Percentiles rank a stretch among this genome's conserved stretches.
Conservation (phyloP, 2,113 vertebrate genomes). For the Condylura cristata region DNA sequence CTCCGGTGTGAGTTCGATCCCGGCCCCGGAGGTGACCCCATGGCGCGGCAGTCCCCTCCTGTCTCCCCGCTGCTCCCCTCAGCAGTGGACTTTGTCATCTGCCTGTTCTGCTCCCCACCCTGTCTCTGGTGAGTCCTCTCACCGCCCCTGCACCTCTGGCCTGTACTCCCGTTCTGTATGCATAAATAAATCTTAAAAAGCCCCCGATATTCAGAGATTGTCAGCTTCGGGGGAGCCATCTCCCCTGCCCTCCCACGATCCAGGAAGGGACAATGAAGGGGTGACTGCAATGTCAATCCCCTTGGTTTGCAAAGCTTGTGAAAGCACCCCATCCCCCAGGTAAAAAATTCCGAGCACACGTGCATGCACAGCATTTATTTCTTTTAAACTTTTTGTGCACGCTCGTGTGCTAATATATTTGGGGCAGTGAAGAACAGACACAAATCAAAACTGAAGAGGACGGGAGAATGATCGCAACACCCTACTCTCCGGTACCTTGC, state of each 20-base stretch:
- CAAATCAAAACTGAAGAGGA: background rate
- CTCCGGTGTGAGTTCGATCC: too few species aligned
- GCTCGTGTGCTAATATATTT: background rate
- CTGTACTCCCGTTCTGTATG: too few species aligned
- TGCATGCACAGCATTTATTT: background rate
- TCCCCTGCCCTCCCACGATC: fast-evolving
- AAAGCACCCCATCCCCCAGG: too few species aligned
- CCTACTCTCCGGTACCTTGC: background rate
- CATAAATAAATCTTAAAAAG: too few species aligned
- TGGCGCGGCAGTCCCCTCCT: too few species aligned
- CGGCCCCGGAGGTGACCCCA: too few species aligned
- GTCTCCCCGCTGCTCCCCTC: too few species aligned
- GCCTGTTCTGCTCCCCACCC: too few species aligned
- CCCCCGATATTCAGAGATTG: background rate
- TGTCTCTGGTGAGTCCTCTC: too few species aligned
- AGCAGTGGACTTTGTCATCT: too few species aligned
- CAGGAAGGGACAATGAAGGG: fast-evolving
- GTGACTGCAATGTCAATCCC: fast-evolving
- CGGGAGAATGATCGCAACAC: background rate
- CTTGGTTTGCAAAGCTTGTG: background rate
- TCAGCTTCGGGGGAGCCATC: fast-evolving
- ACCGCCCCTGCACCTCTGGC: too few species aligned
- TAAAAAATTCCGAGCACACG: background rate
- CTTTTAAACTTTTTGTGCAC: background rate
- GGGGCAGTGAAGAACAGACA: background rate